Evolutionary conservation across 1,140 invertebrate genomes (phyloP), one percentile per base, ranked within the genome.

Genomic region (Zaprionus vittiger): DNA sequence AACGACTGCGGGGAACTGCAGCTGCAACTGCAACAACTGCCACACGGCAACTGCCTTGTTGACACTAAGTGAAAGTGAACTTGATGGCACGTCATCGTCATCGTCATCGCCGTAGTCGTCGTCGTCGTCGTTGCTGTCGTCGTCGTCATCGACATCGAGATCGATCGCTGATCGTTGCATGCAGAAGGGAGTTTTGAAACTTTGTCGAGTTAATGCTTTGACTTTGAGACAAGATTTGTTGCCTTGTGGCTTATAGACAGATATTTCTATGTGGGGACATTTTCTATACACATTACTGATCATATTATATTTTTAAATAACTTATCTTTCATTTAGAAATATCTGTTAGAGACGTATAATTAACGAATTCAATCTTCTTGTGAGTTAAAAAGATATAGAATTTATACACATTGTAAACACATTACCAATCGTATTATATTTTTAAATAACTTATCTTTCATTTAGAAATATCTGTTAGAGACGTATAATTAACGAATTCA

Each of bases 1-100:
- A 62, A 61, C 68, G 38, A 52, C 44, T 49, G 22, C 9, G 31
- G 31, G 31, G 7, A 52, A 49, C 64, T 69, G 62, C 77, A 65
- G 38, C 47, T 65, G 62, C 55, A 6, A 31, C 47, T 24, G 20
- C 72, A 70, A 63, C 67, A 66, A 60, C 69, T 73, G 74, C 75
- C 62, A 67, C 55, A 28, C 14, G 47, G 52, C 59, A 73, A 38
- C 68, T 55, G 61, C 63, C 61, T 63, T 73, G 81, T 83, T 91
- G 87, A 91, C 83, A 91, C 76, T 91, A 87, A 91, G 87, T 91
- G 87, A 91, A 91, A 91, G 87, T 91, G 87, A 91, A 91, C 80
- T 91, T 91, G 86, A 91, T 85, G 85, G 81, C 68, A 62, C 64
- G 47, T 63, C 64, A 54, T 62, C 54, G 56, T 49, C 64, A 49